Conservation (phyloP, 2,797 vertebrate genomes). For the Aphelocoma californica region DNA sequence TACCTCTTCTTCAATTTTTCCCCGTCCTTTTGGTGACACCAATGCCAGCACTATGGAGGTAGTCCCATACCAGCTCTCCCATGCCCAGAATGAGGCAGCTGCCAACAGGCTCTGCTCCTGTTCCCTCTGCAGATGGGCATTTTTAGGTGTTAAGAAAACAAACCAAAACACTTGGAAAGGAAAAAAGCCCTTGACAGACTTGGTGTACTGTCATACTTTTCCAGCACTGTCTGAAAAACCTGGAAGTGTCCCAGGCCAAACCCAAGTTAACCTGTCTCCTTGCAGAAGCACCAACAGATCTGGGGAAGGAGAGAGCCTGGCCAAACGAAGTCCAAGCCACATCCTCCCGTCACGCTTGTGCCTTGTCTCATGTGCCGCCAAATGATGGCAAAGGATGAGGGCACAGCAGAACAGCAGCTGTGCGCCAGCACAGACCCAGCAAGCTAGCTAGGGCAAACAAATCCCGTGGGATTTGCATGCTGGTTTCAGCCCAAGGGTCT, state of each 20-base stretch:
- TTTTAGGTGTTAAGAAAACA: not conserved
- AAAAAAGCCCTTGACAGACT: not conserved
- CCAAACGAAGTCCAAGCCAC: not conserved
- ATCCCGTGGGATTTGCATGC: accelerated
- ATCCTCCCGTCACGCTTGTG: accelerated
- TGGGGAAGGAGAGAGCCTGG: not conserved
- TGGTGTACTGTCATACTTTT: not conserved
- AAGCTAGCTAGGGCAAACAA: not conserved
- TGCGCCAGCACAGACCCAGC: accelerated
- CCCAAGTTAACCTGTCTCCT: not conserved
- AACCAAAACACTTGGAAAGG: not conserved
- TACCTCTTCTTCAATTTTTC: not conserved
- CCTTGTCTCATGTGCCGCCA: accelerated
- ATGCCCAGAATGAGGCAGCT: not conserved
- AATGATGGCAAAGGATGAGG: not conserved
- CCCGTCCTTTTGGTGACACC: not conserved
- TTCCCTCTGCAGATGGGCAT: not conserved
- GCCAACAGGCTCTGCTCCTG: not conserved
- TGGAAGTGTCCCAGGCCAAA: not conserved
- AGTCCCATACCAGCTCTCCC: not conserved
- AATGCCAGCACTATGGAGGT: accelerated
- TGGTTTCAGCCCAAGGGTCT: not conserved
- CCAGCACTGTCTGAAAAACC: not conserved
- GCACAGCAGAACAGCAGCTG: not conserved
- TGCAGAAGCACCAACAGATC: not conserved